phyloP scores from a whole-genome alignment of 2,113 vertebrate species.

The Notechis scutatus region DNA sequence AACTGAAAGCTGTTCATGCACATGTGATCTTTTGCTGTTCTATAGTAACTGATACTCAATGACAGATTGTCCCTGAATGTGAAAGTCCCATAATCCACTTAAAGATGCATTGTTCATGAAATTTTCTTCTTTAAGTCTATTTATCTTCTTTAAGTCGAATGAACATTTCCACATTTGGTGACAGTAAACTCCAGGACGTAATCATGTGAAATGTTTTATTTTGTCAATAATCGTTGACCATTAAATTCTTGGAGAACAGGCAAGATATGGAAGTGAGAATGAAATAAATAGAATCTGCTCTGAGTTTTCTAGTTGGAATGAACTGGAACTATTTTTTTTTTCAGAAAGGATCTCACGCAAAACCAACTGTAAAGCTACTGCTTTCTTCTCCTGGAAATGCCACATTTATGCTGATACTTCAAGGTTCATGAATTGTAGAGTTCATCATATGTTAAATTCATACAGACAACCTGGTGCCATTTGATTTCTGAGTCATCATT shows the following conservation, averaged over 20 bases:
- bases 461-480: neutral
- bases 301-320: neutral
- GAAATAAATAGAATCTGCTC: neutral
- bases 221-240: neutral
- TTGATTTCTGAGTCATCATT: neutral
- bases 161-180: neutral
- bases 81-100: neutral
- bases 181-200: neutral
- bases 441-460: neutral
- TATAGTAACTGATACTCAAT: neutral
- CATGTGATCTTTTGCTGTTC: neutral
- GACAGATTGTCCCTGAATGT: neutral
- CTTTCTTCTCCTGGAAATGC: neutral
- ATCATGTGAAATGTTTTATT: neutral
- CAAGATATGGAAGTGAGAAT: neutral
- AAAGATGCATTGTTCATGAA: neutral
- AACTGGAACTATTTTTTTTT: neutral
- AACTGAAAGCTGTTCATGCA: neutral
- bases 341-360: neutral
- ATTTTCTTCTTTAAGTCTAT: neutral
- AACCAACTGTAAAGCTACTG: neutral
- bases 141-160: no score
- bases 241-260: neutral
- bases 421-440: neutral
- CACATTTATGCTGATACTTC: neutral